Evolutionary conservation across 2,113 vertebrate species (phyloP), one percentile per base, ranked within the genome.

Genomic region (Epinephelus moara): DNA sequence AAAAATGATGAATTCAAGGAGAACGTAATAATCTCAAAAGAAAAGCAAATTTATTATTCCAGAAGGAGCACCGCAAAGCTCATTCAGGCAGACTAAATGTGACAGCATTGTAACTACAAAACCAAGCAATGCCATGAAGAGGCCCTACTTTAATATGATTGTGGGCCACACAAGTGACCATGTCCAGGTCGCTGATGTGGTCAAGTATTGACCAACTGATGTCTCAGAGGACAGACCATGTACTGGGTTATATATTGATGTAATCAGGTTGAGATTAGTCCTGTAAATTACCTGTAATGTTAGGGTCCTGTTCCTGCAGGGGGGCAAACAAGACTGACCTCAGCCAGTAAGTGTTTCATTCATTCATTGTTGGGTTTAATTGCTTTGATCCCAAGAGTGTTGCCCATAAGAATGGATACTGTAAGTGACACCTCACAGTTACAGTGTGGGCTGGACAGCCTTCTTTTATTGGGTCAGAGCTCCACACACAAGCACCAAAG

Each of bases 231-330:
- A 60, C 14, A 60, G 53, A 25, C 55, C 8, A 18, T 52, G 52
- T 57, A 37, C 53, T 70, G 42, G 52, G n/a, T 59, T 45, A 30
- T 27, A 52, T 74, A 87, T 72, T 76, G 33, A 78, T 73, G 25
- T 37, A 70, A 70, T 70, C 30, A 52, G n/a, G n/a, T 62, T 73
- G 27, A 69, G 27, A 68, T 42, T 37, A 75, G 71, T 56, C 57
- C 42, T 49, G 21, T 50, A 77, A 66, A 76, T 70, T 56, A 52
- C 40, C 62, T 61, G 50, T 40, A 56, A 79, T 57, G 19, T 47
- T 53, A 42, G n/a, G 42, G 27, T 69, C 12, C 40, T 68, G 61
- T 17, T 60, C n/a, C 50, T 71, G 21, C 49, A 27, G n/a, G 12
- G 12, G 45, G 27, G 6, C 13, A 45, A 72, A 66, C 23, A 42